Percentiles rank a stretch among this genome's conserved stretches.
phyloP scores from a whole-genome alignment of 2,797 vertebrate genomes.

The Spondyliosoma cantharus region DNA sequence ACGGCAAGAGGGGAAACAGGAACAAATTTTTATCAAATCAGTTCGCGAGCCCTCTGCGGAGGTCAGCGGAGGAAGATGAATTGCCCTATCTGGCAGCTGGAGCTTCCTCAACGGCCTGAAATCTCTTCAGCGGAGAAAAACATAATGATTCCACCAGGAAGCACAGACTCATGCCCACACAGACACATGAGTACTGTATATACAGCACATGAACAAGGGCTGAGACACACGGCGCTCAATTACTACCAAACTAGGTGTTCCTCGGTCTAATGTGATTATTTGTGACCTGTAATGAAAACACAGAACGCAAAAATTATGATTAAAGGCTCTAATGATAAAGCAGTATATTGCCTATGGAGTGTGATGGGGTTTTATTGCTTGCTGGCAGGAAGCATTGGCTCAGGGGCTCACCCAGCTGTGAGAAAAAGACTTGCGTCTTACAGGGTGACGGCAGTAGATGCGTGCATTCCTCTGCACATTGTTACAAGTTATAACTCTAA shows the following conservation, averaged over 20 bases:
- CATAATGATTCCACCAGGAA: constrained; percentile 60
- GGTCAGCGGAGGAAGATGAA: constrained; percentile 58
- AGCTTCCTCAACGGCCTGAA: constrained; percentile 40
- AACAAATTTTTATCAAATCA: constrained; percentile 67
- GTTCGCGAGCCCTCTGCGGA: constrained; percentile 40
- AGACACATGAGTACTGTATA: not conserved
- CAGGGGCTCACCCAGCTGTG: constrained; percentile 44
- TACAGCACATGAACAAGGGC: not conserved
- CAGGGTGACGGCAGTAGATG: constrained; percentile 31
- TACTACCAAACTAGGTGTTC: not conserved
- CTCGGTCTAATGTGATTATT: not conserved
- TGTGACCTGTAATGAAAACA: constrained; percentile 6
- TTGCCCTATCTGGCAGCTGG: constrained; percentile 44
- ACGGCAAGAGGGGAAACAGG: constrained; percentile 26
- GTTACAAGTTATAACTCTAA: constrained; percentile 35
- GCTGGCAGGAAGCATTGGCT: constrained; percentile 46
- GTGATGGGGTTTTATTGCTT: constrained; percentile 45
- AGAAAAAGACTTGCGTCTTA: constrained; percentile 28
- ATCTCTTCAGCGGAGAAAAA: constrained; percentile 47
- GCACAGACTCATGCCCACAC: constrained; percentile 18
- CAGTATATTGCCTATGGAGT: not conserved
- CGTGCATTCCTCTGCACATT: constrained; percentile 43
- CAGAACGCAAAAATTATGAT: constrained; percentile 19
- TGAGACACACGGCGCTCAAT: not conserved
- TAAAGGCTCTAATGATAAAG: constrained; percentile 12